Evolutionary conservation across 2,113 vertebrate species (phyloP), one percentile per base, ranked within the genome.

Genomic region (Salvator merianae): DNA sequence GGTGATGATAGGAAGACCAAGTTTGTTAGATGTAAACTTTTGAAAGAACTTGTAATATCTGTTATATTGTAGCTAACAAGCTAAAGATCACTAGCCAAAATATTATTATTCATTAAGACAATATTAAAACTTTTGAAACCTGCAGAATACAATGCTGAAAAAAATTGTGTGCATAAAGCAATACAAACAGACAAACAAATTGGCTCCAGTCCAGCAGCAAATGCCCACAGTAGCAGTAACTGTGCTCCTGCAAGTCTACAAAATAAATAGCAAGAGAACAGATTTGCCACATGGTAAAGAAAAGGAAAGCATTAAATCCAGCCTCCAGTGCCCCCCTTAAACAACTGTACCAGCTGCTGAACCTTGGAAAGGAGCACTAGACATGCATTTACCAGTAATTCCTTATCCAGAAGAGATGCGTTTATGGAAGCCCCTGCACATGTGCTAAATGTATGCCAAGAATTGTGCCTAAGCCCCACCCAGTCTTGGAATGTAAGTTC

Each of bases 31-130:
- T 1, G 76, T 82, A 73, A 70, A 5, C 77, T 73, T 85, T 70
- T 14, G 86, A 88, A 5, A 12, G 87, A 70, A 47, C 38, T 81
- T 7, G 75, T 62, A 88, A 55, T 59, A 78, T 86, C 55, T 82
- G 84, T n/a, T 76, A 55, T 75, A 73, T 40, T 24, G 65, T 70
- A 77, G 66, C 86, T 80, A 83, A 55, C 10, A 74, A 10, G 36
- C 82, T 38, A 18, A 55, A 81, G 26, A 40, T 28, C 30, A 77
- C 59, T 34, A 72, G 16, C 36, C 53, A 81, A 81, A 78, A 69
- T 0, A 1, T 38, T 82, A 28, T 7, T 38, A 26, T 71, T 16
- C 40, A 20, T 47, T 66, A 66, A 79, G n/a, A n/a, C 4, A 34
- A 16, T 38, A 63, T 16, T 40, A 38, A 72, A 20, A 43, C 36